Evolutionary conservation across 2,797 vertebrate genomes (phyloP), one percentile per base, ranked within the genome.

Genomic region (Channallabes apus): DNA sequence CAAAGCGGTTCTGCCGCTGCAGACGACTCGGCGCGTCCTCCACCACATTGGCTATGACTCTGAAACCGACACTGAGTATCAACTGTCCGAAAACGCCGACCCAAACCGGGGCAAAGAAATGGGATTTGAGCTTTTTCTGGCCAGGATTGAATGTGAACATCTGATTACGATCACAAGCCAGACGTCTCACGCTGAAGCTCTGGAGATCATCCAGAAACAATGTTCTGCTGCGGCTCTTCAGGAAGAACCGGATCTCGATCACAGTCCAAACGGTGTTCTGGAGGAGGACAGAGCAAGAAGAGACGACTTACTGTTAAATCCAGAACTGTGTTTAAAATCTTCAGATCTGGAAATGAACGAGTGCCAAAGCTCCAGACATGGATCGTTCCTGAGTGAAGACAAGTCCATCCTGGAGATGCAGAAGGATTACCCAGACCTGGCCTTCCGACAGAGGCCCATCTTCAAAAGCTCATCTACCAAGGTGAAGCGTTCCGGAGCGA

Each of bases 91-190:
- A 67, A 91, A 91, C 32, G 89, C 90, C 14, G 89, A 94, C 56
- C 67, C 92, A 38, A 93, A 96, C 61, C 91, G 88, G 80, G 93
- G 89, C 0, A 93, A 94, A 82, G 90, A 92, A 78, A 88, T 94
- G 58, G 96, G 94, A 1, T 96, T 97, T 80, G 95, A 97, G 88
- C 93, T 97, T 86, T 96, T 97, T 89, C 92, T 97, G 88, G 94
- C 93, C 17, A 94, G 96, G 88, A 91, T 94, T 0, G 90, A 94
- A 22, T 96, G 96, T 51, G 89, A 93, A 89, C 83, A 92, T 11
- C 82, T 96, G 62, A 93, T 96, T 0, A 85, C 95, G 88, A 89
- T 91, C 24, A 91, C 94, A 89, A 88, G 88, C 7, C 92, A 95
- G 80, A 91, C 77, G n/a, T 88, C 89, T 56, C 61, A 58, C 0